A percentile compares a stretch with the other conserved stretches of the same genome.
Evolutionary conservation across 2,888 invertebrate species (phyloP).

Genomic region (Epirrhoe alternata): DNA sequence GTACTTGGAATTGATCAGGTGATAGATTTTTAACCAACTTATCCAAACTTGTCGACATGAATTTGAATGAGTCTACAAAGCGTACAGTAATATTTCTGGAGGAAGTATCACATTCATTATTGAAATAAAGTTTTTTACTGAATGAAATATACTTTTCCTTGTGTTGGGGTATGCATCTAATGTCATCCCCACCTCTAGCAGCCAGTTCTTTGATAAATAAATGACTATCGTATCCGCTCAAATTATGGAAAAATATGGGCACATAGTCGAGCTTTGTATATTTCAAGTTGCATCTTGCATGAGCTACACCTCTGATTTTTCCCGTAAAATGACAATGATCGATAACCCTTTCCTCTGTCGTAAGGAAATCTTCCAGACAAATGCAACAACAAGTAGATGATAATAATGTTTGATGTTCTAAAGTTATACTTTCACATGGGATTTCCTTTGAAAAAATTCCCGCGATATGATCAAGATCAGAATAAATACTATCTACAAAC

Average conservation of each 20-base stretch:
- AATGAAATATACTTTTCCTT: conserved; percentile 31
- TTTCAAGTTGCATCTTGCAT: no score
- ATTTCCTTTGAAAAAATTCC: no score
- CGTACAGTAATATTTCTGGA: conserved; percentile 7
- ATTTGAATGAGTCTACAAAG: conserved; percentile 29
- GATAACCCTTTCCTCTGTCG: no score
- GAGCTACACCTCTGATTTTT: no score
- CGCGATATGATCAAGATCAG: no score
- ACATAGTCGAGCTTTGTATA: no score
- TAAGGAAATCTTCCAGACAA: no score
- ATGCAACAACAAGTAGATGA: no score
- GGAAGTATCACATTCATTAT: background rate
- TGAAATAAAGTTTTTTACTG: conserved; percentile 14
- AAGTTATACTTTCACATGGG: no score
- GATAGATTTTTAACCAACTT: no score
- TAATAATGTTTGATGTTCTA: no score
- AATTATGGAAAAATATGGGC: conserved; percentile 25
- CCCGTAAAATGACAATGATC: no score
- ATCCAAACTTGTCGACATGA: conserved; percentile 2
- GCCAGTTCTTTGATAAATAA: conserved; percentile 25
- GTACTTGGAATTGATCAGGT: conserved; percentile 6
- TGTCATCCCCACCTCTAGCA: conserved; percentile 8
- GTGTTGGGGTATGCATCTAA: conserved; percentile 16
- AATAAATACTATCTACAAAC: conserved; percentile 15
- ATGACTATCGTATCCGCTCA: conserved; percentile 27